Evolutionary conservation across 64 coral and sea anemone genomes (phyloP).

Genomic region (Montipora capricornis): DNA sequence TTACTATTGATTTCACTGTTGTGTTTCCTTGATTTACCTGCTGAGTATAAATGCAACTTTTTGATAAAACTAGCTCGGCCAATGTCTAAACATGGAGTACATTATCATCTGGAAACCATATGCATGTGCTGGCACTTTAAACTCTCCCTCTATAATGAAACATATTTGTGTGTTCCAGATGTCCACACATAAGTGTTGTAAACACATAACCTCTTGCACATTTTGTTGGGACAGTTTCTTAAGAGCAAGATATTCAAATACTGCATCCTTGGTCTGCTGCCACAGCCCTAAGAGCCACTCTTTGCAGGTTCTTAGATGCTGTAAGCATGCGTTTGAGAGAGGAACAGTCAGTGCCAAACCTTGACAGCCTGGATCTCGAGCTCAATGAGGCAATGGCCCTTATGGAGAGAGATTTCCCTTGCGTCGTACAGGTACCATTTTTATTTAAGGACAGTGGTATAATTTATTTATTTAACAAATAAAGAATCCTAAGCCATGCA

Average conservation of each 20-base stretch:
- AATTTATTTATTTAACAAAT: no score
- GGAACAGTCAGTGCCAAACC: no score
- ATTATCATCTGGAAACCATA: conserved; percentile 9
- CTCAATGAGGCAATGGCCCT: conserved; percentile 50
- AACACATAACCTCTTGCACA: neutral
- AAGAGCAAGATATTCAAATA: conserved; percentile 62
- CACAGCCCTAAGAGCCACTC: neutral
- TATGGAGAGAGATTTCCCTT: conserved; percentile 40
- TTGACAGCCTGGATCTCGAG: neutral
- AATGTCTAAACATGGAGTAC: conserved; percentile 18
- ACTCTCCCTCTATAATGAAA: conserved; percentile 17
- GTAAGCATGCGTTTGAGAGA: conserved; percentile 12
- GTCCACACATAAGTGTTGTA: neutral
- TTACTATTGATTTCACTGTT: neutral
- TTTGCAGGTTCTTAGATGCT: conserved; percentile 17
- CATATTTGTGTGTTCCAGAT: neutral
- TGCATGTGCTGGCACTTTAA: neutral
- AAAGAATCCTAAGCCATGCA: no score
- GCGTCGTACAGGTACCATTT: conserved; percentile 30
- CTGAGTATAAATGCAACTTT: conserved; percentile 13
- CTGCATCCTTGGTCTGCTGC: conserved; percentile 19
- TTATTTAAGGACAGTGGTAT: neutral
- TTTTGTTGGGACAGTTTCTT: conserved; percentile 12
- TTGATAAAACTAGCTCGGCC: neutral
- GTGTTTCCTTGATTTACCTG: neutral